Conservation (phyloP, 2,113 vertebrate genomes). For the Etheostoma spectabile region DNA sequence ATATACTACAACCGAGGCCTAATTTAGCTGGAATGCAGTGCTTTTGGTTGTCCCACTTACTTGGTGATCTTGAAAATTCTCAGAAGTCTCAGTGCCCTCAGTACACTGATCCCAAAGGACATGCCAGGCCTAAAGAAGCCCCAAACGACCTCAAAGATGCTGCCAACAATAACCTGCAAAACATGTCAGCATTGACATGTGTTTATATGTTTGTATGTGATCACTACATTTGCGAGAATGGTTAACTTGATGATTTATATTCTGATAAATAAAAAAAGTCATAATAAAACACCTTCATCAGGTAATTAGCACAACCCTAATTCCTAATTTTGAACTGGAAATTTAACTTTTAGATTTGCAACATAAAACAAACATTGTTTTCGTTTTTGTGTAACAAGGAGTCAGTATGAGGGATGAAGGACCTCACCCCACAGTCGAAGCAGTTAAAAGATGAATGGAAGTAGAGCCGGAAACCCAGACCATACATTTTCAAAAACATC, state of each 20-base stretch:
- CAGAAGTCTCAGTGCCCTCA: conserved; percentile 94
- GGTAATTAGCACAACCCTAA: background rate
- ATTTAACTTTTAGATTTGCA: background rate
- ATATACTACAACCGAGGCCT: background rate
- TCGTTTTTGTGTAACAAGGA: background rate
- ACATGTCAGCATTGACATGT: background rate
- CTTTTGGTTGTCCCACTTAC: conserved; percentile 80
- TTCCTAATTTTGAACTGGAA: background rate
- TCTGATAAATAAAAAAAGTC: background rate
- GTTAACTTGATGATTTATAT: too few relatives aligned
- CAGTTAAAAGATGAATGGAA: conserved; percentile 99
- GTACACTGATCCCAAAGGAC: conserved; percentile 97
- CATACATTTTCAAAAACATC: conserved; percentile 99
- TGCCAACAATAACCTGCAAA: conserved; percentile 95
- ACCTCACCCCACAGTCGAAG: conserved; percentile 97
- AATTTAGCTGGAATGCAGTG: background rate
- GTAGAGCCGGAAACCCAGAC: conserved; percentile 96
- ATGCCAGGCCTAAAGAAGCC: conserved; percentile 97
- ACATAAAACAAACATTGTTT: background rate
- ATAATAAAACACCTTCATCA: background rate
- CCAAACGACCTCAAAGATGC: conserved; percentile 98
- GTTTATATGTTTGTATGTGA: too few relatives aligned
- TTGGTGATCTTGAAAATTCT: conserved; percentile 99
- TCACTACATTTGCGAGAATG: too few relatives aligned
- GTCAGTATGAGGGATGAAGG: conserved; percentile 16